Conservation (phyloP, 2,797 vertebrate species). For the Podargus strigoides region DNA sequence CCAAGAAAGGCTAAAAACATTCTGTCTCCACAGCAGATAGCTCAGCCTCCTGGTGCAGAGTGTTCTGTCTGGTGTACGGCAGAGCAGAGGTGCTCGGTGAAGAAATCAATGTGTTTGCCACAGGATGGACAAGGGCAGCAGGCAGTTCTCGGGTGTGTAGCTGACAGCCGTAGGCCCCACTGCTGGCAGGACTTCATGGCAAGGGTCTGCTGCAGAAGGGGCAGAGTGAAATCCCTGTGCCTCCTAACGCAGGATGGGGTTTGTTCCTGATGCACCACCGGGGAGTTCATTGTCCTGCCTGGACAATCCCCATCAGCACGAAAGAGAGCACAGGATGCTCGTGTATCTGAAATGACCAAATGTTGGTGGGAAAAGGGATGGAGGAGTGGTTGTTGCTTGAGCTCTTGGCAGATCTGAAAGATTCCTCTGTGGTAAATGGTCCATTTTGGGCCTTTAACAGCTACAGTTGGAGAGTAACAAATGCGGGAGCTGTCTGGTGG, state of each 20-base stretch:
- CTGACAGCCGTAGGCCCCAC: not conserved
- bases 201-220: not conserved
- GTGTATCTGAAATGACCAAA: not conserved
- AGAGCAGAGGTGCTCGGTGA: not conserved
- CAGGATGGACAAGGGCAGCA: not conserved
- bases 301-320: too few relatives aligned
- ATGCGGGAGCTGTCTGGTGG: not conserved
- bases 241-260: not conserved
- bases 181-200: not conserved
- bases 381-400: not conserved
- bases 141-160: fast-evolving
- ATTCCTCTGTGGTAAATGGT: not conserved
- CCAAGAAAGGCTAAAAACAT: not conserved
- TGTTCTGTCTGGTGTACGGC: not conserved
- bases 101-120: too few relatives aligned
- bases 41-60: fast-evolving
- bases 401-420: not conserved
- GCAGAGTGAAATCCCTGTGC: not conserved
- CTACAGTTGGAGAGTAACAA: not conserved
- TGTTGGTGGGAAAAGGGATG: not conserved
- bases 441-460: not conserved
- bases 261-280: not conserved
- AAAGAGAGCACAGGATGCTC: not conserved
- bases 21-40: not conserved
- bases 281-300: not conserved